Conservation (phyloP, 2,113 vertebrate genomes). For the Pseudorectes ferrugineus region DNA sequence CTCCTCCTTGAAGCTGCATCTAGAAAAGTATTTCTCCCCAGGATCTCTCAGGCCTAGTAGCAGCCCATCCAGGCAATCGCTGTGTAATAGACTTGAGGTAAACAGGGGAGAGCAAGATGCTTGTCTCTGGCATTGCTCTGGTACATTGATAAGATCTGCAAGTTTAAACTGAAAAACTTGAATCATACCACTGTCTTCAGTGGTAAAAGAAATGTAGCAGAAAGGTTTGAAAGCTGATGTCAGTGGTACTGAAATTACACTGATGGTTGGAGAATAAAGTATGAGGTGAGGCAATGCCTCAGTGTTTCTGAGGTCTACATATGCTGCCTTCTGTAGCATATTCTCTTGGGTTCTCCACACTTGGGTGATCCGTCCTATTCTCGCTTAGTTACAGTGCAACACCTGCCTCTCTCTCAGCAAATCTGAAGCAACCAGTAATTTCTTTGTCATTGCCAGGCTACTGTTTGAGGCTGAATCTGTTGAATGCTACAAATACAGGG, state of each 20-base stretch:
- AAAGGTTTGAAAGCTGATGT: neutral
- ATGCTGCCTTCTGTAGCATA: rapidly evolving
- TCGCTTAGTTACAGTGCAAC: neutral
- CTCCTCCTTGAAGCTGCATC: neutral
- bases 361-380: neutral
- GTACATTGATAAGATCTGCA: neutral
- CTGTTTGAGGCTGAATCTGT: neutral
- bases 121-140: neutral
- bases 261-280: rapidly evolving
- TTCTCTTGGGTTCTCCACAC: neutral
- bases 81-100: neutral
- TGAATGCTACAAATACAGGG: neutral
- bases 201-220: neutral
- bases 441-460: neutral
- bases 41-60: neutral
- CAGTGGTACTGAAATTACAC: neutral
- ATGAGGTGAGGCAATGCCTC: neutral
- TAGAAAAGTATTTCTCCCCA: neutral
- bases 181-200: neutral
- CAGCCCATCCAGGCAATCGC: neutral
- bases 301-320: rapidly evolving
- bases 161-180: neutral
- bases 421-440: neutral
- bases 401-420: neutral
- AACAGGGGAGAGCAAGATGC: rapidly evolving